A percentile compares a stretch with the other conserved stretches of the same genome.
phyloP scores from a whole-genome alignment of 1,140 invertebrate genomes.

The Papilio aristodemus region DNA sequence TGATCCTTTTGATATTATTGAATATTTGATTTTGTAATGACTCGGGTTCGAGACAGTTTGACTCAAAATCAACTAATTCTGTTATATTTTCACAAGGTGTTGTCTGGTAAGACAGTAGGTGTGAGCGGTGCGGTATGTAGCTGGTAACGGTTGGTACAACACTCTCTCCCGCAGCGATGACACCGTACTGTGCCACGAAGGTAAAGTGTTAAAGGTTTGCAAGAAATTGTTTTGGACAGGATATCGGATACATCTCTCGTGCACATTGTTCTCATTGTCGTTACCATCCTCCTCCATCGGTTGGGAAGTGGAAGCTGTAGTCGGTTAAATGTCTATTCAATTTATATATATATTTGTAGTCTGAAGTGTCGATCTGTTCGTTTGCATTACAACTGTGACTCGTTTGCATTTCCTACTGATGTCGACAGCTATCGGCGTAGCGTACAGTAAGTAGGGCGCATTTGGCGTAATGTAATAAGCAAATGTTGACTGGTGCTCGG shows the following conservation, averaged over 20 bases:
- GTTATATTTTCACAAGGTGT: constrained; percentile 80
- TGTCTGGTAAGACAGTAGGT: constrained; percentile 80
- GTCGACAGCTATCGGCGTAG: constrained; percentile 73
- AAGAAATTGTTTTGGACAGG: constrained; percentile 69
- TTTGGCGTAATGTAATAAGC: constrained; percentile 62
- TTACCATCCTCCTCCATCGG: constrained; percentile 71
- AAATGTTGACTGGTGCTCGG: constrained; percentile 58
- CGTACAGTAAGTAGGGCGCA: constrained; percentile 71
- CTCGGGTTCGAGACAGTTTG: constrained; percentile 68
- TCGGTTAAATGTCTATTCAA: constrained; percentile 34
- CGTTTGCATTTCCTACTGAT: constrained; percentile 80
- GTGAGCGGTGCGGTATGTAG: constrained; percentile 71
- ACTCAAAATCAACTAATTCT: constrained; percentile 80
- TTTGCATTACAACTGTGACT: constrained; percentile 41
- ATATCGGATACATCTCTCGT: constrained; percentile 64
- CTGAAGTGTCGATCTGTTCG: constrained; percentile 24
- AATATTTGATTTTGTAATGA: constrained; percentile 56
- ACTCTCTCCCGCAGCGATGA: constrained; percentile 66
- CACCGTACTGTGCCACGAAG: constrained; percentile 60
- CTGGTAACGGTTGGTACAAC: constrained; percentile 73
- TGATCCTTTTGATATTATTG: constrained; percentile 66
- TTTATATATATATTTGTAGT: constrained; percentile 16
- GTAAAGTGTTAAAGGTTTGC: constrained; percentile 78
- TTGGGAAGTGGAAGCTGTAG: constrained; percentile 74
- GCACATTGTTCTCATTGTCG: constrained; percentile 68